These are phyloP conservation scores for Etheostoma perlongum DNA, from an alignment of 2,797 vertebrate genomes.

Conservation along the genomic window DNA sequence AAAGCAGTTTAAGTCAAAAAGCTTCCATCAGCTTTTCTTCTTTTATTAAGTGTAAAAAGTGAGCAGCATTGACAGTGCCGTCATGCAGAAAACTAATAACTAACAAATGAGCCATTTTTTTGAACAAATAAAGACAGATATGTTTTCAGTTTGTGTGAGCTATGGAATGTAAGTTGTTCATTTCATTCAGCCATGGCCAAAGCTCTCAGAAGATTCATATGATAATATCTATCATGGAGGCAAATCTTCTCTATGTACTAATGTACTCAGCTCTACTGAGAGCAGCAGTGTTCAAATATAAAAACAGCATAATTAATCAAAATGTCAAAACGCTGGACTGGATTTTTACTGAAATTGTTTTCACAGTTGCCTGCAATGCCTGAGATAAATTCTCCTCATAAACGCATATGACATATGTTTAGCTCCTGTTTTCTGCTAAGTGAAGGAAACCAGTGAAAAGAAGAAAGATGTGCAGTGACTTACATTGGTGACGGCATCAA, in stretches of 20 bases:
- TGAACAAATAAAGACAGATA: neutral
- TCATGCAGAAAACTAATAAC: conserved; percentile 31
- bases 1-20: conserved; percentile 19
- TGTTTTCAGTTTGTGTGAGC: neutral
- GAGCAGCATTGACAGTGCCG: conserved; percentile 7
- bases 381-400: neutral
- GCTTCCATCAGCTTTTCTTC: conserved; percentile 34
- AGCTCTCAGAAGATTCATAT: neutral
- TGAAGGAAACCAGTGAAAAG: neutral
- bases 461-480: conserved; percentile 67
- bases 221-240: neutral
- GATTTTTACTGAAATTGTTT: neutral
- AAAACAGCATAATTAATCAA: conserved; percentile 8
- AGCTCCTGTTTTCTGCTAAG: neutral
- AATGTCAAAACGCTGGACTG: neutral
- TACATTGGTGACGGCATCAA: conserved; percentile 91
- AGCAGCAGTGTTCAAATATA: neutral
- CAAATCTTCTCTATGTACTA: conserved; percentile 7
- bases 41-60: conserved; percentile 1
- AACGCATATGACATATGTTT: neutral
- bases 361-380: neutral
- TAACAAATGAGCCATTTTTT: conserved; percentile 8
- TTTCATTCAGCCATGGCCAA: neutral
- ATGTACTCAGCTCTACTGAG: conserved; percentile 15
- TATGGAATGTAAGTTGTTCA: neutral